These are phyloP conservation scores for Pomacea maculata DNA, from an alignment of 1,140 invertebrate genomes.

Conservation along the genomic window DNA sequence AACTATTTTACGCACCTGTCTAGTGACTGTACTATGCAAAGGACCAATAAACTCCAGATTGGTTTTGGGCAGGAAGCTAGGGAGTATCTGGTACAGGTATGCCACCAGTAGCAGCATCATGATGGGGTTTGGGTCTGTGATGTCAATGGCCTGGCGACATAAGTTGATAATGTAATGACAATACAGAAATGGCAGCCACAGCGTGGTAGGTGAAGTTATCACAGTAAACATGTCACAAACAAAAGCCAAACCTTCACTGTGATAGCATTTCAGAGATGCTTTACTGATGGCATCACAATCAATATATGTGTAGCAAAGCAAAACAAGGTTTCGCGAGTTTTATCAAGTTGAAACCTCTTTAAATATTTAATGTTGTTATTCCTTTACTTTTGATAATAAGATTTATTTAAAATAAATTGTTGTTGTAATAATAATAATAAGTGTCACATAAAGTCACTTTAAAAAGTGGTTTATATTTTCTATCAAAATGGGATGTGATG, in stretches of 20 bases:
- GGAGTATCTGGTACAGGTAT: conserved; percentile 61
- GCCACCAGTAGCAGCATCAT: conserved; percentile 59
- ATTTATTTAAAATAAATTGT: no score
- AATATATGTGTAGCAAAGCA: background rate
- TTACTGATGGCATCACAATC: background rate
- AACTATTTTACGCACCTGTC: conserved; percentile 50
- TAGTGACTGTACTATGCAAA: conserved; percentile 55
- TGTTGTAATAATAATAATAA: no score
- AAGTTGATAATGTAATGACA: background rate
- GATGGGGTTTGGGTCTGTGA: conserved; percentile 65
- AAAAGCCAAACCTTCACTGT: background rate
- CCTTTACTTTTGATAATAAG: no score
- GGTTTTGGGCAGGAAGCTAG: conserved; percentile 61
- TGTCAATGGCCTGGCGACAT: conserved; percentile 61
- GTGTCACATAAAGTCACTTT: no score
- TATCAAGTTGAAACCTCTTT: no score
- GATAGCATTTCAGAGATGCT: background rate
- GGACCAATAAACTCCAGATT: conserved; percentile 59
- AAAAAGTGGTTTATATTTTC: background rate
- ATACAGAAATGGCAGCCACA: background rate
- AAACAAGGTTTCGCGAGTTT: no score
- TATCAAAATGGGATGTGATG: background rate
- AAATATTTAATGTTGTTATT: no score
- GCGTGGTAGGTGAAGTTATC: background rate
- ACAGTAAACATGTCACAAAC: background rate